Evolutionary conservation across 1,140 invertebrate genomes (phyloP), one percentile per base, ranked within the genome.

Genomic region (Solenopsis invicta): DNA sequence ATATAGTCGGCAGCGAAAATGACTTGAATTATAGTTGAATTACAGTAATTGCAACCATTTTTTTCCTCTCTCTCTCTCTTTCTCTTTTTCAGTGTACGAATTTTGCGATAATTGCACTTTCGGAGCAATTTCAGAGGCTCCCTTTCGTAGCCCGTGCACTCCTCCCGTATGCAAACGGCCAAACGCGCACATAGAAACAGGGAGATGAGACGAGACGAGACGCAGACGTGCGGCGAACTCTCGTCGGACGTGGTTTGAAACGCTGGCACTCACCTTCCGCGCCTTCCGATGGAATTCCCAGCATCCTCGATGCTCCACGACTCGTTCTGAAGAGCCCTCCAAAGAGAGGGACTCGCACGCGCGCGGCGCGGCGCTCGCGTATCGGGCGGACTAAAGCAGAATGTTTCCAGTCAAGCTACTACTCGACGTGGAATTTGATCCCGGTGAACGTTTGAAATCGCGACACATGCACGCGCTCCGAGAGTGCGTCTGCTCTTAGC

Each of bases 401-500:
- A 76, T 76, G 56, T 54, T 77, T 52, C 37, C 75, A 67, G 75
- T 37, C 69, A 56, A 67, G 56, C 69, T 67, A 66, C 87, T 81
- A 72, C 88, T 85, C 80, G 72, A 54, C 59, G 67, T 74, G 87
- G 69, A 89, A 89, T 89, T 86, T 85, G 75, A 89, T 88, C 82
- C 88, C 50, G 0, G 52, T n/a, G 61, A 81, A 69, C 72, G 64
- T 78, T 86, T 56, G 87, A 88, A 85, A 89, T 89, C 87, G 86
- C 77, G 80, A 72, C 78, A 71, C 78, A 85, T 72, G 61, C 52
- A 64, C 18, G 24, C 54, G 41, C 41, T 16, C 21, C 21, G 59
- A 66, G 24, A 76, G 71, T 77, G 56, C 74, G 82, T 64, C 41
- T 78, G n/a, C 82, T 78, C 59, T 77, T 77, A 78, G 67, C 54